These are phyloP conservation scores for Bimastos eiseni DNA, from an alignment of 2,888 invertebrate genomes.

Conservation along the genomic window DNA sequence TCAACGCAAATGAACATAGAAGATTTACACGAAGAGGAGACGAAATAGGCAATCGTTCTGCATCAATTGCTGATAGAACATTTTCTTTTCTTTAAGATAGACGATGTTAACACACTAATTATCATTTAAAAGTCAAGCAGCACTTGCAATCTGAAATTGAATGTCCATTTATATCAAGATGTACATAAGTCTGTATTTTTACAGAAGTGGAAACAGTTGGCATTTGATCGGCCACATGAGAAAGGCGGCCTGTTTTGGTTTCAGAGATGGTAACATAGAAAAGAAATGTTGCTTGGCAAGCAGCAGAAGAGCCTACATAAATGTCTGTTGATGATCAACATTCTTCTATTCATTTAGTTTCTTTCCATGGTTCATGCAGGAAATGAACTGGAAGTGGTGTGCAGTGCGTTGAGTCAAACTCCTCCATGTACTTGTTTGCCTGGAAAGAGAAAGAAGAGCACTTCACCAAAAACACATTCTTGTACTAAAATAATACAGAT, in stretches of 20 bases:
- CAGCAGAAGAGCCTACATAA: not conserved
- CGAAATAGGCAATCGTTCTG: not conserved
- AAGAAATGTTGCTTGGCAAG: not conserved
- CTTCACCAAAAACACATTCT: not conserved
- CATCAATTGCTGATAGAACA: not conserved
- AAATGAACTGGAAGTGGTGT: constrained; percentile 74
- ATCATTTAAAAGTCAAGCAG: not conserved
- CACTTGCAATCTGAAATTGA: not conserved
- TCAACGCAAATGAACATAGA: not conserved
- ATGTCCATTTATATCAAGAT: not conserved
- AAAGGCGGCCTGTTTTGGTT: not conserved
- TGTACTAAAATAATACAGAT: too few species aligned
- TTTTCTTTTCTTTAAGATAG: not conserved
- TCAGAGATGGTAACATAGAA: not conserved
- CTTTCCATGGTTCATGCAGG: constrained; percentile 66
- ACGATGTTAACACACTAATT: not conserved
- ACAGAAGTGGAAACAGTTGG: not conserved
- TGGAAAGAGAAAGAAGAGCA: constrained; percentile 61
- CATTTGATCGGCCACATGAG: not conserved
- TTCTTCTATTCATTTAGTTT: not conserved
- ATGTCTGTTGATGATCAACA: not conserved
- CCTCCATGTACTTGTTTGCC: constrained; percentile 79
- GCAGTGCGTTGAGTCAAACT: constrained; percentile 85
- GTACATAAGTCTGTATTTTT: not conserved
- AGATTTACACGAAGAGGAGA: not conserved